A percentile compares a stretch with the other conserved stretches of the same genome.
Evolutionary conservation across 2,113 vertebrate genomes (phyloP).

Genomic region (Psettodes erumei): DNA sequence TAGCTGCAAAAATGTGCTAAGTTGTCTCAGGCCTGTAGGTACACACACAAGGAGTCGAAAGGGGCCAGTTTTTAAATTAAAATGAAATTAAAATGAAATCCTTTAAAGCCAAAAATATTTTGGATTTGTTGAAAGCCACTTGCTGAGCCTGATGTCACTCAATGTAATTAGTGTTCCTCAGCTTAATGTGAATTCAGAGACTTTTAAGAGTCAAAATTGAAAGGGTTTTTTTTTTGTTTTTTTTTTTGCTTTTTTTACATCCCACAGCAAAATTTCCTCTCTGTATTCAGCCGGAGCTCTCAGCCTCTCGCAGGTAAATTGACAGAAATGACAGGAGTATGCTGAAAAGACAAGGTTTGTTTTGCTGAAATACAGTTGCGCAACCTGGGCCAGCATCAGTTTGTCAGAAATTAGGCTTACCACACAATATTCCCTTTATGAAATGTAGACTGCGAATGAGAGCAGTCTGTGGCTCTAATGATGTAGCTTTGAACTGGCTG

Average conservation of each 20-base stretch:
- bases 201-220: conserved; percentile 3
- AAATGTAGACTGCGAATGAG: conserved; percentile 9
- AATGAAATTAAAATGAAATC: background rate
- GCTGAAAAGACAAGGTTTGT: conserved; percentile 15
- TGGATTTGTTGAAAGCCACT: conserved; percentile 7
- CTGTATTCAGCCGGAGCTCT: conserved; percentile 25
- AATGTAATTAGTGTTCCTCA: conserved; percentile 10
- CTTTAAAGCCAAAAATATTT: background rate
- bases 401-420: conserved; percentile 12
- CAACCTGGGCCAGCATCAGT: background rate
- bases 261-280: background rate
- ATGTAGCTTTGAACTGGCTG: conserved; percentile 45
- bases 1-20: background rate
- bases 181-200: background rate
- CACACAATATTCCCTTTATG: conserved; percentile 37
- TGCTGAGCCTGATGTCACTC: background rate
- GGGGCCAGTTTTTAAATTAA: background rate
- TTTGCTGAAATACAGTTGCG: background rate
- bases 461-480: conserved; percentile 43
- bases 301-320: background rate
- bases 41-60: background rate
- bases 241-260: background rate
- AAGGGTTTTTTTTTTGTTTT: background rate
- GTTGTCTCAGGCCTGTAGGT: background rate
- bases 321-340: conserved; percentile 39